Base-by-base conservation (phyloP, 2,113 vertebrate genomes). In the Garra rufa region DNA sequence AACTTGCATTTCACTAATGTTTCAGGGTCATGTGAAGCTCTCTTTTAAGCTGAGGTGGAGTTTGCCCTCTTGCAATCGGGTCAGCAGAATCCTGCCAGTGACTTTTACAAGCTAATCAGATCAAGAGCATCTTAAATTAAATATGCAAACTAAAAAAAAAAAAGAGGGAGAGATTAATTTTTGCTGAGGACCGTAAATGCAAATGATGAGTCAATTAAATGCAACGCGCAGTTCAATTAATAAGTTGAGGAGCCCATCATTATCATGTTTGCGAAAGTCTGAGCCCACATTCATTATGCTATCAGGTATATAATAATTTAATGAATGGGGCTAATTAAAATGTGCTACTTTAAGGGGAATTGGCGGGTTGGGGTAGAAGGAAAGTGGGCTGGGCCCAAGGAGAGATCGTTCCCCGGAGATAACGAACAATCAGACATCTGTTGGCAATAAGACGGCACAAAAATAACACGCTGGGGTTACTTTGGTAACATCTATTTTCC, bases 1-100 rank as follows among this genome's bases (percentile, higher is more conserved):
- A 90, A 88, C 88, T 89, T 73, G 73, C 44, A 78, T 84, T 90
- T 91, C 90, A 89, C 91, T 90, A 91, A 89, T 85, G 84, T 89
- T 91, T 92, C 89, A 90, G 89, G 92, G 91, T 92, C 76, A 50
- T 75, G 73, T 28, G 41, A 81, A 38, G 80, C 38, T 61, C 28
- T 9, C 15, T 43, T 69, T 57, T n/a, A 61, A 65, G 75, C 55
- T 46, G 81, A 65, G 81, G 30, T 84, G 44, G 48, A 48, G 76
- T 85, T 85, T 46, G 50, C 73, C 48, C 41, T 52, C 41, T 19
- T 76, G 80, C 11, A 70, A 34, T 38, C 21, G 14, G 85, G 63
- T 86, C 84, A 85, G 75, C 83, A 85, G 28, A 85, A 87, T 83
- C 28, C 75, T 52, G 69, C 50, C 67, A 67, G 69, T 81, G 84